Conservation (phyloP, 2,888 invertebrate genomes). For the Heterodera filipjevi region DNA sequence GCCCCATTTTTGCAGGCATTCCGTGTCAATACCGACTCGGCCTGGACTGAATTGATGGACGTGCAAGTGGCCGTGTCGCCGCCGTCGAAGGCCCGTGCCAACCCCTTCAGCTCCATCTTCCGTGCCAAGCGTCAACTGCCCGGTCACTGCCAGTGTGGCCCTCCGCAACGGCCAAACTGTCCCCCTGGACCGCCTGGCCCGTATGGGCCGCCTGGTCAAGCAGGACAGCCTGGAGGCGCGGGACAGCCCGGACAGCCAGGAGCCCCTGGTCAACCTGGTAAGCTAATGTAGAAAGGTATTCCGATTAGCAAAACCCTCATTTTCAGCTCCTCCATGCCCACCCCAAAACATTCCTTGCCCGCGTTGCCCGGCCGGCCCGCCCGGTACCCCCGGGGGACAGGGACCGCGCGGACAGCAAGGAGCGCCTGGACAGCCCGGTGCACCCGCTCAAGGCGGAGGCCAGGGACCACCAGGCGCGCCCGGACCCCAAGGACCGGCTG, state of each 20-base stretch:
- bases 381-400: too few species aligned
- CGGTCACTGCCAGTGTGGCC: conserved; percentile 51
- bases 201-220: conserved; percentile 15
- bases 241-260: background rate
- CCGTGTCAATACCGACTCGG: conserved; percentile 62
- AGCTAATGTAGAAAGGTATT: background rate
- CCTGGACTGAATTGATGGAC: conserved; percentile 64
- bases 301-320: too few species aligned
- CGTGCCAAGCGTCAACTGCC: conserved; percentile 47
- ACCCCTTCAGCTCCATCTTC: conserved; percentile 59
- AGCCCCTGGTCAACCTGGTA: background rate
- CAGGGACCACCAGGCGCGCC: too few species aligned
- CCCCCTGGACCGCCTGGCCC: conserved; percentile 37
- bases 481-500: too few species aligned
- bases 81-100: conserved; percentile 56
- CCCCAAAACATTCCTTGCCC: too few species aligned
- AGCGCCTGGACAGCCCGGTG: too few species aligned
- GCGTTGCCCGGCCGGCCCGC: too few species aligned
- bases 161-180: background rate
- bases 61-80: conserved; percentile 61
- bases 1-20: conserved; percentile 41
- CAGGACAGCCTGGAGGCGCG: background rate
- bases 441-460: too few species aligned
- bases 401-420: too few species aligned
- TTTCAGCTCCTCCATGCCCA: too few species aligned